These are phyloP conservation scores for Apostichopus parvimensis DNA, from an alignment of 35 echinoderm and acorn worm species.

Conservation along the genomic window DNA sequence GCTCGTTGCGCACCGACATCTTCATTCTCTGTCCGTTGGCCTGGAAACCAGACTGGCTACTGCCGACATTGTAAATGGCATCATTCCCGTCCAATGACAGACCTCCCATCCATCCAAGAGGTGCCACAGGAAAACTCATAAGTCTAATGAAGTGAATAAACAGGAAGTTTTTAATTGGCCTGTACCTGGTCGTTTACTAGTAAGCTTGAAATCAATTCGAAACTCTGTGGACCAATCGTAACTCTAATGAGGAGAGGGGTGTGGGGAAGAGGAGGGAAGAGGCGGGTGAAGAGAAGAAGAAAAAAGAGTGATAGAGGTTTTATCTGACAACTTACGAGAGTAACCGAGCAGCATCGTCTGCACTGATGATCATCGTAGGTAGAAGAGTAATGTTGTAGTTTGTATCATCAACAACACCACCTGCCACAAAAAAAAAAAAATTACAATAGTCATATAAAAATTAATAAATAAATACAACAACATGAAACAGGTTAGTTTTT, in stretches of 20 bases:
- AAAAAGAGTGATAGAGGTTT: neutral
- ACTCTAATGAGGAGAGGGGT: too few relatives aligned
- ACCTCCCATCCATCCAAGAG: constrained; percentile 1
- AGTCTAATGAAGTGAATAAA: neutral
- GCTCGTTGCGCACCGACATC: constrained; percentile 49
- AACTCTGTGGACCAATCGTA: too few relatives aligned
- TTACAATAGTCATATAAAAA: too few relatives aligned
- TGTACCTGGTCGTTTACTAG: too few relatives aligned
- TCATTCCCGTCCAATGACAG: neutral
- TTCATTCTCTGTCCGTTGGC: neutral
- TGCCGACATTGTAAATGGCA: neutral
- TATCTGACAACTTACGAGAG: neutral
- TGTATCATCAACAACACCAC: neutral
- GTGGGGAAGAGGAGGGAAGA: too few relatives aligned
- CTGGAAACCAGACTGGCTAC: constrained; percentile 53
- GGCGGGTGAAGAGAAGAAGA: too few relatives aligned
- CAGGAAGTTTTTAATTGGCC: too few relatives aligned
- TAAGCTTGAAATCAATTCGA: too few relatives aligned
- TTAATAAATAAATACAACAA: too few relatives aligned
- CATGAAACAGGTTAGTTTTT: too few relatives aligned
- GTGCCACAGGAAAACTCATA: constrained; percentile 46
- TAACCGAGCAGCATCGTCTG: neutral
- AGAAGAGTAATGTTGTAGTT: constrained; percentile 22
- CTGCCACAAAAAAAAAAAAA: neutral
- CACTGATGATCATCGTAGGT: constrained; percentile 21